Conservation (phyloP, 1,140 invertebrate species). For the Scaptomyza montana region DNA sequence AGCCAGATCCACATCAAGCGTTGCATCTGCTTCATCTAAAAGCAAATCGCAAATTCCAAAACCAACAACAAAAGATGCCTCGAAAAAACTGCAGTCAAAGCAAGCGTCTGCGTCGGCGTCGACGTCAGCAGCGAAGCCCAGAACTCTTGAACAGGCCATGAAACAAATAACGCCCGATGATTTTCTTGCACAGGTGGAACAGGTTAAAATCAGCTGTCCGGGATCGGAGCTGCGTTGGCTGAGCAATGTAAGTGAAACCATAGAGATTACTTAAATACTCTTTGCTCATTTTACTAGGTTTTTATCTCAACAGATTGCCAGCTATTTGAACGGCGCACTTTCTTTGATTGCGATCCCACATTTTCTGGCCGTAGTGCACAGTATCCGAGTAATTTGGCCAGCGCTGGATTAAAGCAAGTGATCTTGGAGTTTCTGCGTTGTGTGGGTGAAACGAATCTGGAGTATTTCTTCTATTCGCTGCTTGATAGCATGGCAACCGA, state of each 20-base stretch:
- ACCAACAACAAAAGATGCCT: constrained; percentile 15
- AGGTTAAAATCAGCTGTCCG: constrained; percentile 67
- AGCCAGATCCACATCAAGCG: constrained; percentile 69
- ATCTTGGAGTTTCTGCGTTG: constrained; percentile 81
- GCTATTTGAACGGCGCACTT: constrained; percentile 63
- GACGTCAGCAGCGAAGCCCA: constrained; percentile 84
- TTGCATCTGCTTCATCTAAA: constrained; percentile 78
- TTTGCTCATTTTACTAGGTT: not conserved
- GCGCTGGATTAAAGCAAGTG: constrained; percentile 39
- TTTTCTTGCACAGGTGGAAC: constrained; percentile 63
- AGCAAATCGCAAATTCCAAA: constrained; percentile 73
- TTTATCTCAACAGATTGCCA: constrained; percentile 39
- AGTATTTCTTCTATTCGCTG: constrained; percentile 86
- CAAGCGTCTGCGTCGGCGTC: constrained; percentile 16
- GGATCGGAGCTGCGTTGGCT: constrained; percentile 74
- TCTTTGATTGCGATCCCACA: constrained; percentile 71
- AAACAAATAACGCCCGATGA: constrained; percentile 62
- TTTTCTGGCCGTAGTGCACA: constrained; percentile 72
- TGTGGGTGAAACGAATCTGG: constrained; percentile 84
- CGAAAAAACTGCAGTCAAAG: constrained; percentile 34
- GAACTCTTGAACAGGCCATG: constrained; percentile 88
- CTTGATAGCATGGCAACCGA: constrained; percentile 85
- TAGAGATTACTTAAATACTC: not conserved
- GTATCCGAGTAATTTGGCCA: constrained; percentile 73
- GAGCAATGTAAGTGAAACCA: constrained; percentile 54